A percentile compares a stretch with the other conserved stretches of the same genome.
These are phyloP conservation scores for Eptatretus burgeri DNA, from an alignment of 2,113 vertebrate genomes.

Conservation along the genomic window DNA sequence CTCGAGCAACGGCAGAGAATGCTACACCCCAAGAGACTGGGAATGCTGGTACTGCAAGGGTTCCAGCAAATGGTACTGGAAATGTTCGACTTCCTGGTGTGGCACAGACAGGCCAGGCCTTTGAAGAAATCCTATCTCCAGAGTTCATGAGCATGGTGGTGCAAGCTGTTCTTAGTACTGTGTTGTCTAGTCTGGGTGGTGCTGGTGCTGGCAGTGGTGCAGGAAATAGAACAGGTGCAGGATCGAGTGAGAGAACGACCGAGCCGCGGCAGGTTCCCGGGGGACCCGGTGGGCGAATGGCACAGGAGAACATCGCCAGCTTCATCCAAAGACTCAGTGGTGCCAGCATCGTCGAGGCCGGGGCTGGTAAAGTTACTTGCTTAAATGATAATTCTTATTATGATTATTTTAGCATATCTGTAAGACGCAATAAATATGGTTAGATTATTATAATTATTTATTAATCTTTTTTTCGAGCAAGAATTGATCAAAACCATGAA, in stretches of 20 bases:
- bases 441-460: too few species aligned
- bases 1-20: too few species aligned
- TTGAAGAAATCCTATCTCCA: conserved; percentile 26
- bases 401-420: too few species aligned
- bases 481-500: too few species aligned
- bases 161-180: conserved; percentile 43
- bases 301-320: conserved; percentile 52
- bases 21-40: too few species aligned
- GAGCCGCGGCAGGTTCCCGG: too few species aligned
- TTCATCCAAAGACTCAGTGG: conserved; percentile 62
- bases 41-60: too few species aligned
- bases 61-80: neutral
- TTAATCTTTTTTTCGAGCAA: too few species aligned
- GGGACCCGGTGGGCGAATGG: conserved; percentile 20
- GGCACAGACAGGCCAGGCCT: conserved; percentile 11
- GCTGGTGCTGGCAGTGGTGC: neutral
- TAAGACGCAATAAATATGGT: too few species aligned
- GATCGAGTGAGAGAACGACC: too few species aligned
- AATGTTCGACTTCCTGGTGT: conserved; percentile 9
- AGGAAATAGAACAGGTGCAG: too few species aligned
- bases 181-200: conserved; percentile 51
- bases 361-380: conserved; percentile 21
- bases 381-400: too few species aligned
- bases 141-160: conserved; percentile 59
- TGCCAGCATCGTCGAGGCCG: conserved; percentile 43